Base-by-base conservation (phyloP, 2,888 invertebrate genomes). In the Thymelicus acteon region DNA sequence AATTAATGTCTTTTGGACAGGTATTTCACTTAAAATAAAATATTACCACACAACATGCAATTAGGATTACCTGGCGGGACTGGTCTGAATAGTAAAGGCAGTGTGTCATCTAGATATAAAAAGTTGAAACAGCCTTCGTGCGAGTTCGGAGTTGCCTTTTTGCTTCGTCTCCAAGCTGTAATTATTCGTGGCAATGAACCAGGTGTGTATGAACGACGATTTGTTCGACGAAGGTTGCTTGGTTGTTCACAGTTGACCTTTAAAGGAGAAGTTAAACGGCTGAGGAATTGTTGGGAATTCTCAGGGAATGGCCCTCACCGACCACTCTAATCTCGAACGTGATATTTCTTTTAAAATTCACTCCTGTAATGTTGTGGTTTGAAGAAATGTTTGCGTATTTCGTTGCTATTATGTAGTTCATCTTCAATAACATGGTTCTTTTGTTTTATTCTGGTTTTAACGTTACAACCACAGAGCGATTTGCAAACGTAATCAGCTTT, bases 191-290 rank as follows among this genome's bases (percentile, higher is more conserved):
- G 81, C 86, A 86, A 85, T 84, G 88, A 88, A 89, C 89, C 79
- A 82, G 80, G 75, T 74, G 74, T 72, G 72, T 67, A 75, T 68
- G 62, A 75, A 73, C 74, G 77, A 78, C 78, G 79, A 80, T 82
- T 80, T 81, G 76, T 75, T 85, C 80, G 76, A 78, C 77, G 80
- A 83, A 85, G 83, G 84, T 82, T 84, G 76, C 76, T 79, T 86
- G 91, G 90, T 89, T 92, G 80, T 91, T 92, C 87, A 91, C 92
- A 79, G 77, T 77, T 91, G 90, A 90, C 92, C 92, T 93, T 93
- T 92, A 89, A 62, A 57, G 60, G 67, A 54, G 47, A 57, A 62
- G 79, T 82, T 82, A 86, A 86, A 85, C 80, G 80, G 84, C 78
- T 76, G 75, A 78, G 82, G 83, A 82, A 80, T 82, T 77, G 80